Evolutionary conservation across 2,888 invertebrate species (phyloP).

Genomic region (Sphaerophoria rueppellii): DNA sequence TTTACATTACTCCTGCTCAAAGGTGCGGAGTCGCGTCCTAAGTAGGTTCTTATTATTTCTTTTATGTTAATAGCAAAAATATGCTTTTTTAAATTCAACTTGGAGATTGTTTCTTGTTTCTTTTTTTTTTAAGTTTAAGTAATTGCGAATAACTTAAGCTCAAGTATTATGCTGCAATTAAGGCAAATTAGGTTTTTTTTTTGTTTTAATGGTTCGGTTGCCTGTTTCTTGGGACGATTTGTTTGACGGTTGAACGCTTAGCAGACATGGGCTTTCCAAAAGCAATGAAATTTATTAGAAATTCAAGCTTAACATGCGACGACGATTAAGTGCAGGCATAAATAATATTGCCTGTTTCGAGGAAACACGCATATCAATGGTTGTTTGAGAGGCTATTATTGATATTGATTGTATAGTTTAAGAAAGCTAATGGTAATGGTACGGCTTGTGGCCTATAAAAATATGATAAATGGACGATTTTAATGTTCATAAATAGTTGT

Average conservation of each 20-base stretch:
- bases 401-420: conserved; percentile 11
- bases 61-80: conserved; percentile 18
- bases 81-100: neutral
- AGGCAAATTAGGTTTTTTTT: conserved; percentile 60
- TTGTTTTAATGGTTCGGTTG: conserved; percentile 13
- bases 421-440: neutral
- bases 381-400: neutral
- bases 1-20: neutral
- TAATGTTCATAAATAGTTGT: too few species aligned
- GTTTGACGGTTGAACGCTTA: neutral
- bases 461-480: too few species aligned
- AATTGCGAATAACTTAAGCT: conserved; percentile 47
- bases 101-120: neutral
- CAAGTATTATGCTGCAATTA: conserved; percentile 23
- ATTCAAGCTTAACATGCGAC: conserved; percentile 54
- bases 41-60: neutral
- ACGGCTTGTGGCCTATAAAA: neutral
- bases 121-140: conserved; percentile 7
- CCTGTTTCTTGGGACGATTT: neutral
- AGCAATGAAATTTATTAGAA: conserved; percentile 38
- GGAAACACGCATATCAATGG: neutral
- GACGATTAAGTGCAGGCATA: conserved; percentile 37
- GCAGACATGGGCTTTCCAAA: conserved; percentile 10
- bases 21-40: neutral
- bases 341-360: neutral